These are phyloP conservation scores for Torymus auratus DNA, from an alignment of 2,888 invertebrate species.

Conservation along the genomic window DNA sequence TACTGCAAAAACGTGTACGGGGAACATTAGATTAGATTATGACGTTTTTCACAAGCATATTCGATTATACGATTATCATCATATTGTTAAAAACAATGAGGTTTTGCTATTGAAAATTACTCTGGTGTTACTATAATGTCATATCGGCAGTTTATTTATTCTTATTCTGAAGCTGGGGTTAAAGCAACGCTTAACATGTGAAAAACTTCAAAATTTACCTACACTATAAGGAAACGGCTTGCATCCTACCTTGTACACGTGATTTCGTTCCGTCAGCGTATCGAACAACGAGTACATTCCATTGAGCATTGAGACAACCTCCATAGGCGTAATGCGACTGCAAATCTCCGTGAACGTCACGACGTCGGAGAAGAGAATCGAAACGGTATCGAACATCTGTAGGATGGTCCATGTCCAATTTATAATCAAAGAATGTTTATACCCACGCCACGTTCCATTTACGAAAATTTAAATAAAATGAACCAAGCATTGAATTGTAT, in stretches of 20 bases:
- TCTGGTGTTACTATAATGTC: no score
- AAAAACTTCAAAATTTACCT: slow-evolving; percentile 38
- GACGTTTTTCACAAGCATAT: no score
- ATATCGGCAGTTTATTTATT: no score
- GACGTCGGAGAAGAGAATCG: slow-evolving; percentile 97
- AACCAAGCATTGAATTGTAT: no score
- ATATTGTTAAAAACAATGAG: no score
- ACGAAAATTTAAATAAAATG: no score
- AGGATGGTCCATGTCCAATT: slow-evolving; percentile 4
- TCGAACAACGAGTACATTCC: slow-evolving; percentile 99
- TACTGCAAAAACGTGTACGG: no score
- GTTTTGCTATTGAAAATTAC: no score
- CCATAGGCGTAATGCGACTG: slow-evolving; percentile 96
- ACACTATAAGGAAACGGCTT: slow-evolving; percentile 29
- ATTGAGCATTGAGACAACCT: slow-evolving; percentile 98
- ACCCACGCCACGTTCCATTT: no score
- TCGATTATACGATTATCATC: no score
- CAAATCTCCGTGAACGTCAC: slow-evolving; percentile 99
- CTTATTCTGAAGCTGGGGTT: no score
- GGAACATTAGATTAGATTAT: no score
- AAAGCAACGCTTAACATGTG: not conserved
- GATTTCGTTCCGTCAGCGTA: slow-evolving; percentile 92
- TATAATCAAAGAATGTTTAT: not conserved
- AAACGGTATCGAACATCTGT: slow-evolving; percentile 97
- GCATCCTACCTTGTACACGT: slow-evolving; percentile 91